These are phyloP conservation scores for Nannospalax galili DNA, from an alignment of 2,113 vertebrate genomes.

Conservation along the genomic window DNA sequence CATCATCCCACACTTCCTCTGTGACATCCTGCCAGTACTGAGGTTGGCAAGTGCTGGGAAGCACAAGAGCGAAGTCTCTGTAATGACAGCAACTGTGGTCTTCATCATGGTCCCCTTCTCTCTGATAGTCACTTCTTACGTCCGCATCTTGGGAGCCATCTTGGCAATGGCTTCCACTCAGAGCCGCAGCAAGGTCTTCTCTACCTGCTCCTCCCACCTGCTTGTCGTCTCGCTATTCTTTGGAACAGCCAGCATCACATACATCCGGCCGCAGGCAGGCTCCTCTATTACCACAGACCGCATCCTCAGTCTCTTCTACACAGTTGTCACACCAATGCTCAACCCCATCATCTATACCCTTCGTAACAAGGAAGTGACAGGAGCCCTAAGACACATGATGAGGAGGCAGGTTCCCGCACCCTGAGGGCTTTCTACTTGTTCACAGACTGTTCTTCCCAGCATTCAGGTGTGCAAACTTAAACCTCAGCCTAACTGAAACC, in stretches of 20 bases:
- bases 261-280: constrained; percentile 35
- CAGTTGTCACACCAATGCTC: constrained; percentile 72
- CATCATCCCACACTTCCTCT: constrained; percentile 67
- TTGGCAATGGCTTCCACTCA: constrained; percentile 64
- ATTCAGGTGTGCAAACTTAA: not conserved
- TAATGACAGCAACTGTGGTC: constrained; percentile 60
- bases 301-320: constrained; percentile 80
- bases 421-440: not conserved
- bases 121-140: constrained; percentile 72
- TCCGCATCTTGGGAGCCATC: constrained; percentile 60
- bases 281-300: constrained; percentile 56
- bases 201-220: constrained; percentile 76
- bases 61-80: constrained; percentile 52
- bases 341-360: constrained; percentile 82
- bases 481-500: not conserved
- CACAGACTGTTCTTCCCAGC: not conserved
- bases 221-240: constrained; percentile 75
- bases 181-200: constrained; percentile 68
- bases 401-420: not conserved
- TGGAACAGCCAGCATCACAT: constrained; percentile 68
- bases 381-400: constrained; percentile 39
- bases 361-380: constrained; percentile 79
- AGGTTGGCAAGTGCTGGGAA: constrained; percentile 62
- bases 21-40: constrained; percentile 69
- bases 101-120: constrained; percentile 76